These are phyloP conservation scores for Babyrousa celebensis DNA, from an alignment of 2,797 vertebrate species.

Conservation along the genomic window DNA sequence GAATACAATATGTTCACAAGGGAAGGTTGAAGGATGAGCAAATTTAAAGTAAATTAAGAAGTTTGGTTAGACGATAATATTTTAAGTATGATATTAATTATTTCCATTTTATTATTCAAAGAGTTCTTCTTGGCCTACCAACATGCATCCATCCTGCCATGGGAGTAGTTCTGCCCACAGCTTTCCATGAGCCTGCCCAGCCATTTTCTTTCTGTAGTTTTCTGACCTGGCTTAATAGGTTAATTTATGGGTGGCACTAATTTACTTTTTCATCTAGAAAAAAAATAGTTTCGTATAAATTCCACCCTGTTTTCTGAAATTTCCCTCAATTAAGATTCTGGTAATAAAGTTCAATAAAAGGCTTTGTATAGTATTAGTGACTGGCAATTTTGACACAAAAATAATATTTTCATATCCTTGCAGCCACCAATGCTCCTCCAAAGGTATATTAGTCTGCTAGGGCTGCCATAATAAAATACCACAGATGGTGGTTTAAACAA, in stretches of 20 bases:
- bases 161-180: slow-evolving; percentile 8
- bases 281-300: background rate
- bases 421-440: background rate
- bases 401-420: background rate
- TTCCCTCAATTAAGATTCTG: slow-evolving; percentile 59
- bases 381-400: slow-evolving; percentile 10
- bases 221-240: background rate
- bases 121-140: background rate
- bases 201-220: background rate
- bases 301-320: slow-evolving; percentile 15
- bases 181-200: background rate
- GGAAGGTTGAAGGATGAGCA: slow-evolving; percentile 48
- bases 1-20: slow-evolving; percentile 35
- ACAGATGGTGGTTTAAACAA: background rate
- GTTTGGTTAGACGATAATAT: background rate
- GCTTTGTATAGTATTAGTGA: background rate
- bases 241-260: slow-evolving; percentile 32
- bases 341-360: slow-evolving; percentile 36
- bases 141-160: background rate
- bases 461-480: background rate
- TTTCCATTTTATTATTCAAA: slow-evolving; percentile 64
- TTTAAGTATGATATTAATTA: slow-evolving; percentile 49
- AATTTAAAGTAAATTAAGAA: slow-evolving; percentile 66
- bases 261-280: background rate
- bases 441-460: background rate